These are phyloP conservation scores for Marasmarcha lunaedactyla DNA, from an alignment of 2,888 invertebrate species.

Conservation along the genomic window DNA sequence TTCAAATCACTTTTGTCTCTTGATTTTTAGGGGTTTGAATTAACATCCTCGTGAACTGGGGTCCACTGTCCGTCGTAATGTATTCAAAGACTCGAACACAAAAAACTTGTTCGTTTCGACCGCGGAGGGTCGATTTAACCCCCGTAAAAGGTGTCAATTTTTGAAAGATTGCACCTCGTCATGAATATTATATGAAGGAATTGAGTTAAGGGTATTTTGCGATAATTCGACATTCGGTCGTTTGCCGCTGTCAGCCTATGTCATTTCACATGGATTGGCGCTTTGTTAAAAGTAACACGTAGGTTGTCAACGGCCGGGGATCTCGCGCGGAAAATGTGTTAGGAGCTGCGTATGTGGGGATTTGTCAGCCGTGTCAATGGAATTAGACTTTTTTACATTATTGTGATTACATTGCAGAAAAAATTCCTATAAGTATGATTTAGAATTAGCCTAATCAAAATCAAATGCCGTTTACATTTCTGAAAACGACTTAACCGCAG, in stretches of 20 bases:
- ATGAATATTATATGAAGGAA: conserved; percentile 70
- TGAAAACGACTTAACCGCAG: no score
- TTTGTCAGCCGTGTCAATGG: conserved; percentile 20
- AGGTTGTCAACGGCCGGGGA: conserved; percentile 42
- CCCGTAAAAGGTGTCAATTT: conserved; percentile 65
- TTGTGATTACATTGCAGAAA: no score
- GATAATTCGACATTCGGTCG: conserved; percentile 52
- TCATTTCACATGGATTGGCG: conserved; percentile 66
- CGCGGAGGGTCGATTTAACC: conserved; percentile 31
- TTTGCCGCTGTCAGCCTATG: conserved; percentile 64
- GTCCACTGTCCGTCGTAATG: conserved; percentile 47
- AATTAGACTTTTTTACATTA: no score
- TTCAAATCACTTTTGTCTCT: neutral
- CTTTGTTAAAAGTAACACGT: conserved; percentile 68
- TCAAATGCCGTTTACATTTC: no score
- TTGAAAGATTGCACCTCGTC: conserved; percentile 68
- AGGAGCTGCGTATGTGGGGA: conserved; percentile 24
- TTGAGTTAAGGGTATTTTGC: conserved; percentile 66
- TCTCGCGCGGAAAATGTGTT: conserved; percentile 43
- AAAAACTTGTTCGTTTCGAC: conserved; percentile 55
- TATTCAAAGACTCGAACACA: conserved; percentile 59
- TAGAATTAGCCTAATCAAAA: no score
- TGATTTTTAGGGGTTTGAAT: conserved; percentile 22
- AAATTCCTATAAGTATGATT: no score
- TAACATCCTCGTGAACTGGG: conserved; percentile 33